Conservation (phyloP, 1,140 invertebrate genomes). For the Eulimnadia texana region DNA sequence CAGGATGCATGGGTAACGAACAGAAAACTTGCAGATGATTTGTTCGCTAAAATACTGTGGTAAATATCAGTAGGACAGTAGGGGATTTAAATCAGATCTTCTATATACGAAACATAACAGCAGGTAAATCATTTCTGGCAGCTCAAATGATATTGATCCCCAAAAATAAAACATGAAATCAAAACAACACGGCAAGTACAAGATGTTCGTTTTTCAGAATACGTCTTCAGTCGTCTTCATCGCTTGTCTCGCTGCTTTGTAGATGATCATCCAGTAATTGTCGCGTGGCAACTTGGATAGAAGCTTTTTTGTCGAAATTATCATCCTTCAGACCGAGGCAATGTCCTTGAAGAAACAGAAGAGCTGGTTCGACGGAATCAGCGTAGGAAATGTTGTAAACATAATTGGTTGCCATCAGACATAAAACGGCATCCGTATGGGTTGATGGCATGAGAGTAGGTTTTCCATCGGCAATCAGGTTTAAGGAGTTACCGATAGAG, state of each 20-base stretch:
- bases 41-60: too few relatives aligned
- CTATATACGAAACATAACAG: too few relatives aligned
- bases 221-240: neutral
- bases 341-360: neutral
- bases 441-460: too few relatives aligned
- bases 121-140: too few relatives aligned
- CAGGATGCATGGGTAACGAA: too few relatives aligned
- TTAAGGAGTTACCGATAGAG: neutral
- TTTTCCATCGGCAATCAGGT: neutral
- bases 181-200: neutral
- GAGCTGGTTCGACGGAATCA: neutral
- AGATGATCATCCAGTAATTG: neutral
- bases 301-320: neutral
- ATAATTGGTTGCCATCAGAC: neutral
- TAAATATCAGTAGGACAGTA: too few relatives aligned
- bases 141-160: too few relatives aligned
- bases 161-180: neutral
- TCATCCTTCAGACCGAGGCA: neutral
- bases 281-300: neutral
- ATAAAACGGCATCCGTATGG: neutral
- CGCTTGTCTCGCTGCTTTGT: neutral
- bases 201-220: neutral
- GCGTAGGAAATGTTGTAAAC: neutral
- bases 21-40: too few relatives aligned
- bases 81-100: too few relatives aligned